phyloP scores from a whole-genome alignment of 2,113 vertebrate species.

The Hyaena hyaena region DNA sequence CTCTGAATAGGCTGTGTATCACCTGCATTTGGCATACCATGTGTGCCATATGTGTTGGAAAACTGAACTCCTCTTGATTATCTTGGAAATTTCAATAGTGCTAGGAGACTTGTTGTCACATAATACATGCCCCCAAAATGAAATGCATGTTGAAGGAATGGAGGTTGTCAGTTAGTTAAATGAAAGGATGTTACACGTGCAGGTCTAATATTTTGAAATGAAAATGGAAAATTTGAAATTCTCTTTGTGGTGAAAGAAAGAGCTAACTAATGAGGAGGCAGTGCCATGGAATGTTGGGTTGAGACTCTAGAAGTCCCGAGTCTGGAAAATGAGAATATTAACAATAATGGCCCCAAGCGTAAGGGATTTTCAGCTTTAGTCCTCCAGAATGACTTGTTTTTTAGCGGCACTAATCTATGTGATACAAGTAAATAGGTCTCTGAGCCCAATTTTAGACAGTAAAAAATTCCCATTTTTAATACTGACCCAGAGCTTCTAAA shows the following conservation, averaged over 20 bases:
- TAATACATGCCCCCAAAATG: not conserved
- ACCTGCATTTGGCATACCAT: too few species aligned
- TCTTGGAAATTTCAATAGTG: not conserved
- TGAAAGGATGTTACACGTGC: not conserved
- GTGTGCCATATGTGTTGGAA: not conserved
- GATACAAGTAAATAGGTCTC: not conserved
- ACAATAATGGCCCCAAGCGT: fast-evolving
- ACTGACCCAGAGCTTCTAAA: not conserved
- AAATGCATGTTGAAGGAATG: not conserved
- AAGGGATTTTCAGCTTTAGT: not conserved
- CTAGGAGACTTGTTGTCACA: not conserved
- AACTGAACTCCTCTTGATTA: not conserved
- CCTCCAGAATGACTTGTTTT: not conserved
- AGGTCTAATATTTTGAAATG: not conserved
- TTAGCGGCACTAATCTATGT: not conserved
- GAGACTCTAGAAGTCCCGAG: too few species aligned
- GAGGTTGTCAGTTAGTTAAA: not conserved
- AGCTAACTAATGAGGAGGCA: not conserved
- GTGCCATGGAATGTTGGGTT: not conserved
- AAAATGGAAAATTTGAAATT: not conserved
- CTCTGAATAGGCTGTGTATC: not conserved
- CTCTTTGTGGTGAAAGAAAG: not conserved
- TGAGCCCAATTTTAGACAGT: not conserved
- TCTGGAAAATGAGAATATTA: not conserved
- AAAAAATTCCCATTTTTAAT: not conserved